phyloP scores from a whole-genome alignment of 2,888 invertebrate species.

The Polymixis flavicincta region DNA sequence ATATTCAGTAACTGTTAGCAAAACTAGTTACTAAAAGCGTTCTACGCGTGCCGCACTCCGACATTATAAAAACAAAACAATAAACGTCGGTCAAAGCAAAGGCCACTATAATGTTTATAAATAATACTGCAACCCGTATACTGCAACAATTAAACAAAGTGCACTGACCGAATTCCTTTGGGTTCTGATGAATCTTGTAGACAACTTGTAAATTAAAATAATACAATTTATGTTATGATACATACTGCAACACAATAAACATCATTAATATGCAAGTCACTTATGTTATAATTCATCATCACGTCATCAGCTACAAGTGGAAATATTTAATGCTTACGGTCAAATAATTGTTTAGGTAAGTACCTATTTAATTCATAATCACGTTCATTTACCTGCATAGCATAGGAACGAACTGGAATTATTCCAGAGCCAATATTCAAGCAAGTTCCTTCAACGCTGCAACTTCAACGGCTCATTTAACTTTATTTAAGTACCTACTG shows the following conservation, averaged over 20 bases:
- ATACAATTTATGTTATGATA: background rate
- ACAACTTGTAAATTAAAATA: slow-evolving; percentile 19
- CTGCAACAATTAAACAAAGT: slow-evolving; percentile 9
- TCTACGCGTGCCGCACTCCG: background rate
- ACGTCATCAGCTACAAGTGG: background rate
- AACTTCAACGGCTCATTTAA: slow-evolving; percentile 43
- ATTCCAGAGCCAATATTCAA: slow-evolving; percentile 16
- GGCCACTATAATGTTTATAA: background rate
- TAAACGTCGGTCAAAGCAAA: background rate
- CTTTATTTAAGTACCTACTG: slow-evolving; percentile 40
- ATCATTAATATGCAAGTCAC: background rate
- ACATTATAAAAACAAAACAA: background rate
- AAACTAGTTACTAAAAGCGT: too few relatives aligned
- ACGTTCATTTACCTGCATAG: background rate
- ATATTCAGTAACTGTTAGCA: background rate
- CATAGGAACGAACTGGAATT: background rate
- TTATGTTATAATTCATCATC: background rate
- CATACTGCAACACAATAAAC: background rate
- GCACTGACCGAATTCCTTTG: background rate
- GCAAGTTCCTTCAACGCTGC: slow-evolving; percentile 37
- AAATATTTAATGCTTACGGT: background rate
- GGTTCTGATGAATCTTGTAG: slow-evolving; percentile 14
- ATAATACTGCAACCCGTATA: slow-evolving; percentile 17
- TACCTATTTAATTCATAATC: background rate
- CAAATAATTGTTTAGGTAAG: background rate